phyloP scores from a whole-genome alignment of 2,797 vertebrate species.

The Pantherophis alleghaniensis region DNA sequence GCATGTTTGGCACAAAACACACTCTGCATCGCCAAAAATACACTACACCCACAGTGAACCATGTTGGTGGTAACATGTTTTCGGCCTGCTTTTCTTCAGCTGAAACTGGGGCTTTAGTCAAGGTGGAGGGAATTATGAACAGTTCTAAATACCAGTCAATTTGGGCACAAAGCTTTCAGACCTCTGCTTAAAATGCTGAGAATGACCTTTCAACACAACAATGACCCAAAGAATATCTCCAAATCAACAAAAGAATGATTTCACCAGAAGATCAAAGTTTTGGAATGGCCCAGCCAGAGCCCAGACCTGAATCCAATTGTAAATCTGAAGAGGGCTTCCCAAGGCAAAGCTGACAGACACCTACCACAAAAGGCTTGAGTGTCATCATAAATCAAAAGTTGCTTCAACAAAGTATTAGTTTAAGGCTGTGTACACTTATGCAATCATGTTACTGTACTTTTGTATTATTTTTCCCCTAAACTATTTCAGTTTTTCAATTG shows the following conservation, averaged over 20 bases:
- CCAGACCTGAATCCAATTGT: background rate
- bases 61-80: background rate
- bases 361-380: background rate
- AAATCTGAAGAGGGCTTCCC: background rate
- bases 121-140: background rate
- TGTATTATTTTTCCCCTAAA: background rate
- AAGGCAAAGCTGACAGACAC: background rate
- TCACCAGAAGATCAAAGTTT: background rate
- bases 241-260: background rate
- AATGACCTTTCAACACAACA: background rate
- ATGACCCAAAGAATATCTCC: background rate
- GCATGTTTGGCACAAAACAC: background rate
- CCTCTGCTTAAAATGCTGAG: background rate
- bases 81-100: background rate
- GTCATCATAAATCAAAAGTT: background rate
- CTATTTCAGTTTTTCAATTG: background rate
- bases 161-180: background rate
- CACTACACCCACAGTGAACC: background rate
- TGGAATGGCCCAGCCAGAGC: background rate
- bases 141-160: background rate
- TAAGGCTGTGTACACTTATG: background rate
- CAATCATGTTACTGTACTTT: background rate
- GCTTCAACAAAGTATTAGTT: background rate
- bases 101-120: background rate
- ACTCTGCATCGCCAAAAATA: background rate